phyloP scores from a whole-genome alignment of 2,113 vertebrate genomes.

The Silurus asotus region DNA sequence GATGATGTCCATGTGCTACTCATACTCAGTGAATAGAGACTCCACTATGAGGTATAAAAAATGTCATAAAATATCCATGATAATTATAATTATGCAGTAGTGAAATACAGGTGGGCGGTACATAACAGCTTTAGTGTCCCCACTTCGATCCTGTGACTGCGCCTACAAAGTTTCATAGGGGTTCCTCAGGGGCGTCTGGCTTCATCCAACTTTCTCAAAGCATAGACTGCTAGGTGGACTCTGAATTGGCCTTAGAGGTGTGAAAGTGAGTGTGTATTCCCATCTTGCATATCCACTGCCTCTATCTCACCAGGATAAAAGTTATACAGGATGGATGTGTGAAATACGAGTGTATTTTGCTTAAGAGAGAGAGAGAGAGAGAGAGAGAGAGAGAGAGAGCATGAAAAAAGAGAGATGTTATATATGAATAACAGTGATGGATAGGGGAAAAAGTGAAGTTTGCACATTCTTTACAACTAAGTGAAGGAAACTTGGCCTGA shows the following conservation, averaged over 20 bases:
- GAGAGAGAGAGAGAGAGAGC: background rate
- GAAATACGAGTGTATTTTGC: background rate
- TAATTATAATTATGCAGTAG: background rate
- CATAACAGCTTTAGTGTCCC: background rate
- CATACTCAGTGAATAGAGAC: background rate
- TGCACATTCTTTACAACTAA: background rate
- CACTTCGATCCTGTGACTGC: background rate
- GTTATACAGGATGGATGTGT: background rate
- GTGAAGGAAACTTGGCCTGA: background rate
- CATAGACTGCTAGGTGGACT: background rate
- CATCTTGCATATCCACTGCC: background rate
- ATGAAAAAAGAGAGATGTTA: background rate
- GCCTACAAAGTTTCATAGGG: background rate
- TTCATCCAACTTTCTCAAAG: no score
- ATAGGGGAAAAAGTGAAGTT: background rate
- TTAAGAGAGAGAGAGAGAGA: background rate
- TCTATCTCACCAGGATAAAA: background rate
- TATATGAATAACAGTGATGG: background rate
- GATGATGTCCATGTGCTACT: slow-evolving; percentile 17
- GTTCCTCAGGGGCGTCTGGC: background rate
- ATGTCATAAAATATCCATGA: slow-evolving; percentile 6
- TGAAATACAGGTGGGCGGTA: background rate
- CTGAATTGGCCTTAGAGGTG: background rate
- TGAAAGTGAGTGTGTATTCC: background rate
- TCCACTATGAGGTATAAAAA: background rate